phyloP scores from a whole-genome alignment of 2,797 vertebrate genomes.

The Chloroceryle inda region DNA sequence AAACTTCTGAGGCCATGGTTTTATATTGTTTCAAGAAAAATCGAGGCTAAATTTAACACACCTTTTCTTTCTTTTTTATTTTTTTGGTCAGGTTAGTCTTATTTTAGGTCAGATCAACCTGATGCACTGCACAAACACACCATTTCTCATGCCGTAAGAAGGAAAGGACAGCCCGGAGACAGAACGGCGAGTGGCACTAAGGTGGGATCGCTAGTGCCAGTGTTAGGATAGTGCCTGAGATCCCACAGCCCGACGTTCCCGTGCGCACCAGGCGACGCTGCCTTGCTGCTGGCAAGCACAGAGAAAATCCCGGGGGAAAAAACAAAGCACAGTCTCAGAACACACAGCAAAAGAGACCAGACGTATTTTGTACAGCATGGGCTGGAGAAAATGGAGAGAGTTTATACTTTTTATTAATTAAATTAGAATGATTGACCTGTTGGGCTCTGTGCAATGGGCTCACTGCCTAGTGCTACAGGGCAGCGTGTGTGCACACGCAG shows the following conservation, averaged over 20 bases:
- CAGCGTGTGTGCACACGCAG: accelerated
- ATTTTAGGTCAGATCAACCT: conserved; percentile 9
- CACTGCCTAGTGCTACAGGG: accelerated
- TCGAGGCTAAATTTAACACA: background rate
- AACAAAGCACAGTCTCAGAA: background rate
- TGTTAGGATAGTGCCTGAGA: accelerated
- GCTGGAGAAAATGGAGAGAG: background rate
- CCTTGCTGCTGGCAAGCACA: background rate
- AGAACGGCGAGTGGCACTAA: background rate
- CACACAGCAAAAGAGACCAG: background rate
- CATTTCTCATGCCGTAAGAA: accelerated
- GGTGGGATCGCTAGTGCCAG: accelerated
- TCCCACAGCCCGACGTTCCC: background rate
- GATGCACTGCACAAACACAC: background rate
- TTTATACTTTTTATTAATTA: background rate
- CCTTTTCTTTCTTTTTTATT: background rate
- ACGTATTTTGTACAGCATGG: accelerated
- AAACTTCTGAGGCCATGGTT: background rate
- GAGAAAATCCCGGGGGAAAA: background rate
- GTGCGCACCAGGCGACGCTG: accelerated
- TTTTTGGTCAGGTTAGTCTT: background rate
- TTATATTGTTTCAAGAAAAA: background rate
- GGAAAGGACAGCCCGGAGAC: background rate
- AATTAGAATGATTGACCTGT: accelerated
- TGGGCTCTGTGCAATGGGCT: accelerated